phyloP scores from a whole-genome alignment of 2,797 vertebrate genomes.

The Lithobates sylvaticus region DNA sequence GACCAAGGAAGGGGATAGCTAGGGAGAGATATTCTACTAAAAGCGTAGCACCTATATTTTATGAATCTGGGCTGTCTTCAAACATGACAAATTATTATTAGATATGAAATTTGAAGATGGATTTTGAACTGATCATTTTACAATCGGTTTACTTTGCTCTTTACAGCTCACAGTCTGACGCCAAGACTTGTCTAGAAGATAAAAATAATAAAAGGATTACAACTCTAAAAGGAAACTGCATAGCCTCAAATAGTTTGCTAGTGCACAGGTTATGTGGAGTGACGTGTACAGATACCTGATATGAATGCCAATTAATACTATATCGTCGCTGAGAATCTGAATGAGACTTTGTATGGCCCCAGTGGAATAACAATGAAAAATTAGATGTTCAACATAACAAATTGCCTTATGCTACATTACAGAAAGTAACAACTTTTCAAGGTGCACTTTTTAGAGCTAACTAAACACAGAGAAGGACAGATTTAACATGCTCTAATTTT shows the following conservation, averaged over 20 bases:
- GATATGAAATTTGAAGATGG: no score
- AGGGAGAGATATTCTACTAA: no score
- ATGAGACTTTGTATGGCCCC: slow-evolving; percentile 67
- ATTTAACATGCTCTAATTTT: not conserved
- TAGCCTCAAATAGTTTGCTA: slow-evolving; percentile 23
- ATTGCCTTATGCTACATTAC: slow-evolving; percentile 72
- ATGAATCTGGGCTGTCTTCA: no score
- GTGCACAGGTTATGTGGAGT: slow-evolving; percentile 60
- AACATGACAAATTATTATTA: no score
- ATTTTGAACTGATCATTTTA: not conserved
- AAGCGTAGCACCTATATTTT: no score
- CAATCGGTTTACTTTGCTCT: not conserved
- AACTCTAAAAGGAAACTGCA: not conserved
- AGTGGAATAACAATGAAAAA: slow-evolving; percentile 75
- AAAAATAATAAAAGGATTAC: slow-evolving; percentile 9
- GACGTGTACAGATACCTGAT: slow-evolving; percentile 56
- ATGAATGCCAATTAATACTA: slow-evolving; percentile 61
- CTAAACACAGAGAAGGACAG: not conserved
- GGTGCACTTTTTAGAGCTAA: slow-evolving; percentile 55
- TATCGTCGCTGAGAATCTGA: slow-evolving; percentile 9
- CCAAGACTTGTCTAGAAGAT: not conserved
- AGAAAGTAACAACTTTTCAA: slow-evolving; percentile 73
- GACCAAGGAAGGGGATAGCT: no score
- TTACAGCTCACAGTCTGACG: not conserved
- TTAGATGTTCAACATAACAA: slow-evolving; percentile 77